A percentile compares a stretch with the other conserved stretches of the same genome.
Evolutionary conservation across 2,113 vertebrate species (phyloP).

Genomic region (Salminus brasiliensis): DNA sequence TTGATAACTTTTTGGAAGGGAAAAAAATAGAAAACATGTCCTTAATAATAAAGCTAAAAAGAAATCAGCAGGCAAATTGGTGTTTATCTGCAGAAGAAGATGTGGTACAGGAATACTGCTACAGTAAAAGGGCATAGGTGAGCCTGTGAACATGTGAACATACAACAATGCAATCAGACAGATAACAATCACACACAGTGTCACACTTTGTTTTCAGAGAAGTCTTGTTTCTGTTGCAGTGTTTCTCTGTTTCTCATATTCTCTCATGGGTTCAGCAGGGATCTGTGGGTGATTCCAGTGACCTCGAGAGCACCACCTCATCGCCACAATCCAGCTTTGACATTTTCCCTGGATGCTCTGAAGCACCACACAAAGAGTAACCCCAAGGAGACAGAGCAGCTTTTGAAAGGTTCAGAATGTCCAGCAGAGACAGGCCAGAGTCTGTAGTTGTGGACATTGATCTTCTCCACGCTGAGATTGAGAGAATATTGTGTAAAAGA

Average conservation of each 20-base stretch:
- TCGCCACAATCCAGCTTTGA: neutral
- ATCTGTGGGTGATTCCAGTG: neutral
- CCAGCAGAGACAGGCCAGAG: neutral
- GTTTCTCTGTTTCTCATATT: neutral
- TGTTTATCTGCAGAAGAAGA: too few species aligned
- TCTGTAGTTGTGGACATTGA: constrained; percentile 12
- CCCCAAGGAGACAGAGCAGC: neutral
- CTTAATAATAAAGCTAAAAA: too few species aligned
- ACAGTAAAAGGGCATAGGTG: too few species aligned
- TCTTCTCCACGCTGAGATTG: constrained; percentile 10
- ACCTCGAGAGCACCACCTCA: neutral
- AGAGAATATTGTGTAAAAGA: constrained; percentile 2
- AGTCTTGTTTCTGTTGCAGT: neutral
- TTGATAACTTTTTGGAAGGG: too few species aligned
- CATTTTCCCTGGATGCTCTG: constrained; percentile 13
- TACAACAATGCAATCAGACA: too few species aligned
- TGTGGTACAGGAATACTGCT: too few species aligned
- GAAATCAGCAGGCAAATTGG: too few species aligned
- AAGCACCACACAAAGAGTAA: constrained; percentile 7
- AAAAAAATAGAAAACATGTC: too few species aligned
- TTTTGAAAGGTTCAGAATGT: constrained; percentile 9
- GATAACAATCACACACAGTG: too few species aligned
- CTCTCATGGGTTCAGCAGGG: neutral
- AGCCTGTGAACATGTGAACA: too few species aligned
- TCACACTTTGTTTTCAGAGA: too few species aligned